phyloP scores from a whole-genome alignment of 2,888 invertebrate species.

The Magallana nippona region DNA sequence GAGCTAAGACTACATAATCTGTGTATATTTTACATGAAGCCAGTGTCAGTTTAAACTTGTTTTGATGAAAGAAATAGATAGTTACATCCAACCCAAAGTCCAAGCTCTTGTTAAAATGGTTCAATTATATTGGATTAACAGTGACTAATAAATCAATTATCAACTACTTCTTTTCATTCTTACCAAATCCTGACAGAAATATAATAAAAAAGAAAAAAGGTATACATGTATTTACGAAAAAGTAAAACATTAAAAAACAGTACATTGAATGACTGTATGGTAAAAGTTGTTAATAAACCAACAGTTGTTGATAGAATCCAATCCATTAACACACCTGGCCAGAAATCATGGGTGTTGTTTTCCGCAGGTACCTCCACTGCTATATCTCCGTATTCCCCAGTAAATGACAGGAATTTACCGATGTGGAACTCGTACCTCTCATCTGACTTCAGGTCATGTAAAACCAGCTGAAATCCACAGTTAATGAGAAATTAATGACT shows the following conservation, averaged over 20 bases:
- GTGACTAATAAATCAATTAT: background rate
- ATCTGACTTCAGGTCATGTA: constrained; percentile 57
- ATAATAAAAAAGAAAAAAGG: background rate
- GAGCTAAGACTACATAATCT: no score
- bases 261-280: background rate
- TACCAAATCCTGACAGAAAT: constrained; percentile 11
- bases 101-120: no score
- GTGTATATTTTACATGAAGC: no score
- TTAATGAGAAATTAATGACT: background rate
- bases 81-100: no score
- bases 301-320: background rate
- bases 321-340: constrained; percentile 56
- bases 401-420: constrained; percentile 70
- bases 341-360: constrained; percentile 55
- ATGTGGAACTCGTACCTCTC: constrained; percentile 67
- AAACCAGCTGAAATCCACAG: constrained; percentile 57
- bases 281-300: no score
- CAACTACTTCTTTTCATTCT: background rate
- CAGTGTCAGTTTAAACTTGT: no score
- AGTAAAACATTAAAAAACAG: background rate
- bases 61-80: no score
- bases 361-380: constrained; percentile 70
- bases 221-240: no score
- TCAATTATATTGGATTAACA: background rate
- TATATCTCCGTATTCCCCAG: constrained; percentile 70